Evolutionary conservation across 2,113 vertebrate genomes (phyloP), one percentile per base, ranked within the genome.

Genomic region (Chunga burmeisteri): DNA sequence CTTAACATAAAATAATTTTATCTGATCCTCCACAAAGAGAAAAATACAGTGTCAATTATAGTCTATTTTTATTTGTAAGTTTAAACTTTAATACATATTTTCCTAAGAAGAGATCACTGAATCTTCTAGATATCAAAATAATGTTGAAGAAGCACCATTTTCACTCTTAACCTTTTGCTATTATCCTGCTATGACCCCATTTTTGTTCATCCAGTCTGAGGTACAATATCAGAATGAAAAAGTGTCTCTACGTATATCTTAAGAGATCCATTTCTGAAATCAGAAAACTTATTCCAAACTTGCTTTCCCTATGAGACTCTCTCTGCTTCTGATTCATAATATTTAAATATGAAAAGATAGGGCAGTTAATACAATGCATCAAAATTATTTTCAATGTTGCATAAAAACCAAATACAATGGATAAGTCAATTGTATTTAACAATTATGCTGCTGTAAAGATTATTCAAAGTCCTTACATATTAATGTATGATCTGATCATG

Each of bases 231-330:
- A 75, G 36, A 75, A 79, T 42, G 22, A 34, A 62, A 72, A 88
- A 46, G 1, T 67, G 3, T 55, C 9, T 40, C 18, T 49, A 36
- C 1, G 0, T 44, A 19, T 3, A 16, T 36, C 3, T 67, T 77
- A 44, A 59, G 18, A 65, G 3, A 74, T 27, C 19, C 3, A 16
- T 61, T 78, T 74, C 32, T 52, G 22, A 73, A 85, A 63, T 23
- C 7, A 75, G 32, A 75, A 86, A 38, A n/a, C 1, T 2, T 59
- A 26, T 46, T 63, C 34, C 17, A 70, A 58, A 40, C 7, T 63
- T 63, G 7, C 2, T 63, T 87, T 84, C 30, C 44, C 11, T 44
- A 4, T n/a, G 26, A 77, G 13, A 63, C 13, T 58, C 2, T 23
- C 8, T 46, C 27, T 86, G 17, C 20, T 34, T 73, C 11, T 26